Evolutionary conservation across 2,888 invertebrate species (phyloP), one percentile per base, ranked within the genome.

Genomic region (Aethes cnicana): DNA sequence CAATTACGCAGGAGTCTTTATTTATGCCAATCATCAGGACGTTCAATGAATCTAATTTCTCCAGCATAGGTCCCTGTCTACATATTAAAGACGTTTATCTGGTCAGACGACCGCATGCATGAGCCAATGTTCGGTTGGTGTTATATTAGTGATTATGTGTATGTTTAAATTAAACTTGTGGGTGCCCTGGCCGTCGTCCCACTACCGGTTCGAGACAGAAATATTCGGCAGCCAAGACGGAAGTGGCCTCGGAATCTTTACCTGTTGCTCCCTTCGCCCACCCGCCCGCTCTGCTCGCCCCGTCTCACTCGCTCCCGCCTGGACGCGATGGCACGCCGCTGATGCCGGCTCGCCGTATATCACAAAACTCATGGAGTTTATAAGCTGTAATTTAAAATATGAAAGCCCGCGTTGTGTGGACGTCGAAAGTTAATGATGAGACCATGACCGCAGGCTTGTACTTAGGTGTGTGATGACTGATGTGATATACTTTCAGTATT

Each of bases 201-300:
- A 89, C 89, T 88, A 89, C 89, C 89, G 89, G 89, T 89, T 88
- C 81, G 82, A 85, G 84, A 88, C 88, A 88, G 85, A 88, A 88
- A 89, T 89, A 89, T 89, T 89, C 88, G 89, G 87, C 89, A 85
- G 88, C 88, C 82, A 88, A 89, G 88, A 87, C 89, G 89, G 89
- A 89, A 89, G 88, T 89, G 87, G 86, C 88, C 88, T 89, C 89
- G 88, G 88, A 88, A 89, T 89, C 89, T 87, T 88, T 89, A 88
- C 88, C 89, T 88, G 89, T 89, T 88, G 88, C 88, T 88, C 89
- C 88, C 86, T 87, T 84, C 85, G 76, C 84, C 82, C 84, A 80
- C 74, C 69, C 81, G 75, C 71, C 79, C 73, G 74, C 78, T 74
- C 73, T 64, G 66, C 68, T 73, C 64, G 61, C 63, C 63, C 66